phyloP scores from a whole-genome alignment of 2,888 invertebrate genomes.

The Bhutanitis thaidina region DNA sequence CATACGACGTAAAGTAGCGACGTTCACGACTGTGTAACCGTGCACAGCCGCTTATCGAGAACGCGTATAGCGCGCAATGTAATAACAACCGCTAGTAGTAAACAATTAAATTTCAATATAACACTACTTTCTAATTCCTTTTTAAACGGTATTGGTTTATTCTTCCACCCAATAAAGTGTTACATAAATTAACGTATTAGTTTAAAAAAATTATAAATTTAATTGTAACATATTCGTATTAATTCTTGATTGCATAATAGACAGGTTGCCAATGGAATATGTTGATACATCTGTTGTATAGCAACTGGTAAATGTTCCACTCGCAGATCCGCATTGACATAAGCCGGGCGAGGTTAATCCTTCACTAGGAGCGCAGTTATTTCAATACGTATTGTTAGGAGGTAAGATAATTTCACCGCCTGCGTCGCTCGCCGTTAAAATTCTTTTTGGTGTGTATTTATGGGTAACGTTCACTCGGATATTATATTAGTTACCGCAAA shows the following conservation, averaged over 20 bases:
- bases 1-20: no score
- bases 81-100: no score
- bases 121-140: neutral
- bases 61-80: no score
- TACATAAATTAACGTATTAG: neutral
- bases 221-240: neutral
- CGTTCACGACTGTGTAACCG: no score
- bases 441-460: neutral
- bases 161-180: neutral
- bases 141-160: neutral
- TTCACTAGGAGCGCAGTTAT: neutral
- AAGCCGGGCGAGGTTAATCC: neutral
- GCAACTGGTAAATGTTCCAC: neutral
- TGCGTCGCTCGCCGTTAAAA: neutral
- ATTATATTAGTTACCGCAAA: neutral
- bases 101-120: no score
- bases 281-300: neutral
- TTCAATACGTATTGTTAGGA: neutral
- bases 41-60: no score
- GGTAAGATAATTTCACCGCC: neutral
- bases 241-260: neutral
- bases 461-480: neutral
- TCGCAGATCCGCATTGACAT: neutral
- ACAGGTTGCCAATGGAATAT: neutral
- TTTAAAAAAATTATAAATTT: no score